A percentile compares a stretch with the other conserved stretches of the same genome.
Conservation (phyloP, 2,888 invertebrate genomes). For the Cheilosia pagana region DNA sequence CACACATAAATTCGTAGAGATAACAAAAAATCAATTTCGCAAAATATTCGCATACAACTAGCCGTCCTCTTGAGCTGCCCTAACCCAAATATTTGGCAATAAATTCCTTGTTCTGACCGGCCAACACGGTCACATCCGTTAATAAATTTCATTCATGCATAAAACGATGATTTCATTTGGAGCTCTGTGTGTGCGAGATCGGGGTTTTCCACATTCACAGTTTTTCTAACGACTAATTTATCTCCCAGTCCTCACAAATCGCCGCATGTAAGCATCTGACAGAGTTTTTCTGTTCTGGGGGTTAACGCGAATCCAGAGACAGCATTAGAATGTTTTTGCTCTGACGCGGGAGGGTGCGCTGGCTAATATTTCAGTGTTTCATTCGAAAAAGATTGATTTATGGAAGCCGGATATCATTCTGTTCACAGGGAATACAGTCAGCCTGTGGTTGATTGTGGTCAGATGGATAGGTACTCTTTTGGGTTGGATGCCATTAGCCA, state of each 20-base stretch:
- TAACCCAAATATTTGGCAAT: constrained; percentile 25
- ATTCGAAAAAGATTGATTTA: constrained; percentile 56
- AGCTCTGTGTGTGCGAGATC: constrained; percentile 60
- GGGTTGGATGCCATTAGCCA: constrained; percentile 23
- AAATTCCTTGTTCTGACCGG: constrained; percentile 50
- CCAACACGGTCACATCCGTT: constrained; percentile 63
- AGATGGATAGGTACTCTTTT: background rate
- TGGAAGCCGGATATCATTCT: constrained; percentile 45
- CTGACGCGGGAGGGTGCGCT: constrained; percentile 28
- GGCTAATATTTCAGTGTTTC: constrained; percentile 38
- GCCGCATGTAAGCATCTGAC: constrained; percentile 10
- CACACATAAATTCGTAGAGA: constrained; percentile 4
- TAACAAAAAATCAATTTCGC: constrained; percentile 25
- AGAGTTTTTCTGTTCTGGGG: background rate
- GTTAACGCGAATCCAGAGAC: background rate
- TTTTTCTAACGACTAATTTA: constrained; percentile 72
- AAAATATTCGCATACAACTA: constrained; percentile 33
- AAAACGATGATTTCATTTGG: constrained; percentile 72
- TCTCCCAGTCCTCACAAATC: constrained; percentile 59
- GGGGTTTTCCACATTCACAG: constrained; percentile 72
- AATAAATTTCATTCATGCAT: constrained; percentile 71
- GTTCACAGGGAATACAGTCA: constrained; percentile 13
- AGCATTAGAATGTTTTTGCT: background rate
- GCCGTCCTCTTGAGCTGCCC: background rate
- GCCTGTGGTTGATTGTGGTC: constrained; percentile 20